Conservation (phyloP, 2,888 invertebrate species). For the Prosapia bicincta region DNA sequence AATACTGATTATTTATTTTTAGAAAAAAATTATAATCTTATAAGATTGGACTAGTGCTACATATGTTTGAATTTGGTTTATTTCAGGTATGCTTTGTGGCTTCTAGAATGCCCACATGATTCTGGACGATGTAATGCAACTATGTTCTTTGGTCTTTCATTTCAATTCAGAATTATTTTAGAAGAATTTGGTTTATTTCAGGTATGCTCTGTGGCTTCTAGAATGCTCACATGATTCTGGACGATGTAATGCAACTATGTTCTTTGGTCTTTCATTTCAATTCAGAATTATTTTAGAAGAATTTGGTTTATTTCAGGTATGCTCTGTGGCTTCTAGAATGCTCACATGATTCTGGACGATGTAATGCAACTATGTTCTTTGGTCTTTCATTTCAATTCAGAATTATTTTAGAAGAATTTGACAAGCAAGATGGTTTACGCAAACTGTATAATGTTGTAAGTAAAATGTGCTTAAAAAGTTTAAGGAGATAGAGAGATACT, state of each 20-base stretch:
- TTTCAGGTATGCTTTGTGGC: conserved; percentile 90
- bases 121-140: conserved; percentile 97
- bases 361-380: conserved; percentile 98
- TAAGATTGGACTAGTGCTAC: too few species aligned
- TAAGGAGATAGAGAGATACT: too few species aligned
- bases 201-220: conserved; percentile 90
- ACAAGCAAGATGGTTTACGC: conserved; percentile 88
- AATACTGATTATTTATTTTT: too few species aligned
- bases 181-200: too few species aligned
- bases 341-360: conserved; percentile 95
- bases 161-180: conserved; percentile 88
- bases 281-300: conserved; percentile 90
- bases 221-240: conserved; percentile 97
- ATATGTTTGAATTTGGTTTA: too few species aligned
- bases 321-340: conserved; percentile 94
- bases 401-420: conserved; percentile 91
- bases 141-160: conserved; percentile 95
- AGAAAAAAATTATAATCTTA: too few species aligned
- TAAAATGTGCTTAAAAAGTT: conserved; percentile 34
- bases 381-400: conserved; percentile 91
- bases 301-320: conserved; percentile 92
- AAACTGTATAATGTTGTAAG: conserved; percentile 89
- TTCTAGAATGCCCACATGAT: conserved; percentile 94
- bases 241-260: conserved; percentile 97
- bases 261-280: conserved; percentile 92